Evolutionary conservation across 2,797 vertebrate genomes (phyloP).

Genomic region (Oreochromis mossambicus): DNA sequence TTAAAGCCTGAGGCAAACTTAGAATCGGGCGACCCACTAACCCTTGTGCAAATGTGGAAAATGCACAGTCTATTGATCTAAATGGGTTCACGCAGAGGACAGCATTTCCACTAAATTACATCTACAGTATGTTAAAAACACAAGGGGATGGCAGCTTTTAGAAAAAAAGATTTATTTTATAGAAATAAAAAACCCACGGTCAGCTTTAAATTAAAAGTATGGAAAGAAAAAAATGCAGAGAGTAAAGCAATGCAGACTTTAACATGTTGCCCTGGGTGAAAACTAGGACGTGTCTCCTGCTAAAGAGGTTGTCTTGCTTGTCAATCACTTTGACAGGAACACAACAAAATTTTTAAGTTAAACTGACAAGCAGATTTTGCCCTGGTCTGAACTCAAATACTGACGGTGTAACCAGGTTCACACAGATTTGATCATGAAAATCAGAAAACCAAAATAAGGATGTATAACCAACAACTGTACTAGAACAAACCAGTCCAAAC

Average conservation of each 20-base stretch:
- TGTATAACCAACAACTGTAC: neutral
- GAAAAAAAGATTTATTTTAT: conserved; percentile 64
- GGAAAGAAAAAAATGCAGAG: neutral
- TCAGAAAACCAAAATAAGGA: neutral
- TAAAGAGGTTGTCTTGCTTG: neutral
- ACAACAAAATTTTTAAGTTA: neutral
- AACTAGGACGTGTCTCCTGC: neutral
- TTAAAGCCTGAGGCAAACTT: neutral
- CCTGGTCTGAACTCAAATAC: neutral
- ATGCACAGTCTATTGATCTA: neutral
- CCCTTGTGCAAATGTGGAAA: neutral
- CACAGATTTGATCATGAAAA: neutral
- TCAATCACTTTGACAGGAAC: neutral
- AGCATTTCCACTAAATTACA: neutral
- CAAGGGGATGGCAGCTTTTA: neutral
- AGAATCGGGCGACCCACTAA: neutral
- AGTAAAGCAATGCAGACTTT: neutral
- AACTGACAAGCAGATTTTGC: neutral
- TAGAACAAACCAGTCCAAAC: neutral
- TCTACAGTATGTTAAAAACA: neutral
- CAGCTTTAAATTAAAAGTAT: conserved; percentile 4
- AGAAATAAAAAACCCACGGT: neutral
- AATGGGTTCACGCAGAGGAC: neutral
- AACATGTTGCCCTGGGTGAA: neutral
- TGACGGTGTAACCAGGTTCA: neutral